These are phyloP conservation scores for Ctenosaura bakeri DNA, from an alignment of 2,797 vertebrate species.

Conservation along the genomic window DNA sequence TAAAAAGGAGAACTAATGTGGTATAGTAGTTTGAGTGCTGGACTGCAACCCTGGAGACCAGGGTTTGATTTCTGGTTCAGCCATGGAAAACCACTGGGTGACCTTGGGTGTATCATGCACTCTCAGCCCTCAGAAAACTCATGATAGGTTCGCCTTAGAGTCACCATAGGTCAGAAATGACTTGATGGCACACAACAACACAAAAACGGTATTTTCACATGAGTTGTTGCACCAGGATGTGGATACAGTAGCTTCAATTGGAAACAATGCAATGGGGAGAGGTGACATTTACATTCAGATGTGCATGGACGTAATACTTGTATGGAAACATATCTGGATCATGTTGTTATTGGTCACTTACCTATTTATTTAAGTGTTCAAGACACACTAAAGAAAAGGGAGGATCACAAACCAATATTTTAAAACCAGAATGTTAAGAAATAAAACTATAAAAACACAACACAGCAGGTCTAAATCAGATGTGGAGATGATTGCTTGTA, in stretches of 20 bases:
- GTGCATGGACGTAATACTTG: not conserved
- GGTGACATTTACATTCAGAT: not conserved
- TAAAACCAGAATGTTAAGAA: not conserved
- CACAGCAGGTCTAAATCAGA: not conserved
- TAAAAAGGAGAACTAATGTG: too few relatives aligned
- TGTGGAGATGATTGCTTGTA: not conserved
- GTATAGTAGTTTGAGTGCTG: too few relatives aligned
- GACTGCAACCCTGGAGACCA: too few relatives aligned
- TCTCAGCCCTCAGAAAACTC: too few relatives aligned
- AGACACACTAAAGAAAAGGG: not conserved
- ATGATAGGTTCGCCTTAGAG: too few relatives aligned
- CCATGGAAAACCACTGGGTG: too few relatives aligned
- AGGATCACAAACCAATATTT: not conserved
- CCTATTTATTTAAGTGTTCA: not conserved
- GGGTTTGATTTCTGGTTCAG: too few relatives aligned
- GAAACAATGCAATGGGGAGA: not conserved
- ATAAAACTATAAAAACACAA: not conserved
- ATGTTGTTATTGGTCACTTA: not conserved
- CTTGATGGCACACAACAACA: too few relatives aligned
- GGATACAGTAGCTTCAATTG: not conserved
- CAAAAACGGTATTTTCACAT: not conserved
- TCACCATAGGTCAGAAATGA: too few relatives aligned
- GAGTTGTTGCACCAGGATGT: not conserved
- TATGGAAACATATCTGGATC: not conserved
- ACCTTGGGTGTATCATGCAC: too few relatives aligned